These are phyloP conservation scores for Spongilla lacustris DNA, from an alignment of 37 sponge, comb jelly and placozoan species.

Conservation along the genomic window DNA sequence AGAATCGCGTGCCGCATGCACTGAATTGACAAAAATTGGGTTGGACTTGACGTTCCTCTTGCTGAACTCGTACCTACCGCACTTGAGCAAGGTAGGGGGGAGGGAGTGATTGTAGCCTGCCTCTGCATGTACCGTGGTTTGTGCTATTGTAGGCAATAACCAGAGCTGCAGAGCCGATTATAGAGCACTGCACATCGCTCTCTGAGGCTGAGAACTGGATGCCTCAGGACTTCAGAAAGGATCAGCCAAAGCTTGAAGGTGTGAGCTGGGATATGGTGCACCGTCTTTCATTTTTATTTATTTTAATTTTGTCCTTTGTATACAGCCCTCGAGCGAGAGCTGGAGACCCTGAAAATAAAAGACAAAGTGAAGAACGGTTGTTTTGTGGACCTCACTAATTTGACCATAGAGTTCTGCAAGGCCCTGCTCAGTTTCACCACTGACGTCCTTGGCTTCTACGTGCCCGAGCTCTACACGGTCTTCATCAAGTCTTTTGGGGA, in stretches of 20 bases:
- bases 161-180: slow-evolving; percentile 31
- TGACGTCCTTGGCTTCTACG: slow-evolving; percentile 58
- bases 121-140: neutral
- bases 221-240: slow-evolving; percentile 64
- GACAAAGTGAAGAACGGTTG: slow-evolving; percentile 63
- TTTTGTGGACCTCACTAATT: slow-evolving; percentile 70
- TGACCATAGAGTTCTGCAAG: slow-evolving; percentile 73
- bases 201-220: slow-evolving; percentile 73
- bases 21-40: slow-evolving; percentile 46
- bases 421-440: slow-evolving; percentile 38
- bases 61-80: slow-evolving; percentile 41
- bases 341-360: slow-evolving; percentile 71
- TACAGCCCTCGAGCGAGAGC: slow-evolving; percentile 52
- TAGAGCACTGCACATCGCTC: slow-evolving; percentile 30
- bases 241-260: slow-evolving; percentile 57
- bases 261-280: neutral
- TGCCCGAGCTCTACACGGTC: slow-evolving; percentile 60
- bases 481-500: slow-evolving; percentile 69
- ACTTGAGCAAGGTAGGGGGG: slow-evolving; percentile 41
- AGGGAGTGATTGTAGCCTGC: neutral
- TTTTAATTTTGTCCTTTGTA: too few relatives aligned
- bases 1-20: slow-evolving; percentile 48
- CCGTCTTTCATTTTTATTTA: too few relatives aligned
- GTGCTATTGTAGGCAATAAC: slow-evolving; percentile 30
- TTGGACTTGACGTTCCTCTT: slow-evolving; percentile 55